Evolutionary conservation across 2,888 invertebrate species (phyloP).

Genomic region (Desoria tigrina): DNA sequence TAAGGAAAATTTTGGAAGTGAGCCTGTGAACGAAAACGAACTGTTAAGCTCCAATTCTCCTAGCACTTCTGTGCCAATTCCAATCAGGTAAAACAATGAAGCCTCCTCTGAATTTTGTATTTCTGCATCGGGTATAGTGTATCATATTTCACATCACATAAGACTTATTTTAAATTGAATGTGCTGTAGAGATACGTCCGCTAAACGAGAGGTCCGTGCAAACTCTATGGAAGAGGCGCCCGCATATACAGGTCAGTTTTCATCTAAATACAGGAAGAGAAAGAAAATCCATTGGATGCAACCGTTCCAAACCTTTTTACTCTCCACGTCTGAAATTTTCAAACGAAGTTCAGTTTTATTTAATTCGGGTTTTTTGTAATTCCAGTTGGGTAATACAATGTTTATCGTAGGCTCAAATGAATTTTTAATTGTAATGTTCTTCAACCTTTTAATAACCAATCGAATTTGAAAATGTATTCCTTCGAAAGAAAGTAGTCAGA

Average conservation of each 20-base stretch:
- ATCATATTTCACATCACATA: too few relatives aligned
- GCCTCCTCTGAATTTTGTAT: neutral
- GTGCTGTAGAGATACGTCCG: slow-evolving; percentile 32
- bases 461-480: too few relatives aligned
- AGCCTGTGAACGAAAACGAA: slow-evolving; percentile 3
- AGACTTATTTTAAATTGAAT: too few relatives aligned
- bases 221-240: slow-evolving; percentile 34
- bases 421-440: too few relatives aligned
- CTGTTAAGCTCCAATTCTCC: neutral
- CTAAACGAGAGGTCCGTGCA: slow-evolving; percentile 33
- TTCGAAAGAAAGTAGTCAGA: too few relatives aligned
- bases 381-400: too few relatives aligned
- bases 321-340: neutral
- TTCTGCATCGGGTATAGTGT: neutral
- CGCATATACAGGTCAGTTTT: slow-evolving; percentile 12
- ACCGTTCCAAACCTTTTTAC: neutral
- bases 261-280: neutral
- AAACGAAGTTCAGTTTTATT: too few relatives aligned
- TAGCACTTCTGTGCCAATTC: slow-evolving; percentile 70
- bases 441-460: too few relatives aligned
- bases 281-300: neutral
- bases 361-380: too few relatives aligned
- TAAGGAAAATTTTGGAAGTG: neutral
- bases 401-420: too few relatives aligned
- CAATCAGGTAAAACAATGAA: slow-evolving; percentile 73